Base-by-base conservation (phyloP, 1,140 invertebrate genomes). In the Drosophila pallidifrons region DNA sequence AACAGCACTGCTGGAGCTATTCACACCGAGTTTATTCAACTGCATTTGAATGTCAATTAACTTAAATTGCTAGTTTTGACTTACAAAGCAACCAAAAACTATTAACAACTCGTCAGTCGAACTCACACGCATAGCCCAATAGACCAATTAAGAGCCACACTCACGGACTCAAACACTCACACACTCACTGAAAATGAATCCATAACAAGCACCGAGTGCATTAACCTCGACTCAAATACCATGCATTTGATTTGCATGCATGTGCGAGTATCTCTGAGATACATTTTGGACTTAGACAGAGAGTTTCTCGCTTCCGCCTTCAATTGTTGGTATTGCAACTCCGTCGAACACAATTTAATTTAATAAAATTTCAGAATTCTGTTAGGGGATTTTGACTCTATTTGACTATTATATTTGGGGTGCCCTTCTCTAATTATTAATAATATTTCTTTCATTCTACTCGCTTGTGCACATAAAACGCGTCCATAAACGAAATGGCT, bases 41-140 rank as follows among this genome's bases (percentile, higher is more conserved):
- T 89, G 85, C 85, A 88, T 88, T 88, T 88, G 85, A 88, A 88
- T 88, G 85, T 89, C 83, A 89, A 88, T 88, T 88, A 88, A 76
- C 66, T 64, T 81, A 89, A 88, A 88, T 88, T 72, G 85, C 60
- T 88, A 88, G 83, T 81, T 88, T 74, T 89, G 81, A 88, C 83
- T 88, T 75, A 71, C 73, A 83, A 74, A 73, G 75, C 69, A 75
- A 77, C 51, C 82, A 75, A 70, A 54, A 76, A 51, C 83, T 71
- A 82, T 87, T 87, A 87, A 88, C 77, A 87, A 47, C 13, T 60
- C 67, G 67, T 35, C 67, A n/a, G n/a, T 7, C 46, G 45, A 43
- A 47, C 25, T 13, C 55, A 45, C 25, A 75, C 73, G 74, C 43
- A 69, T 45, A 69, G 49, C 5, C 41, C 54, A 67, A 71, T 74